phyloP scores from a whole-genome alignment of 2,888 invertebrate genomes.

The Exocentrus adspersus region DNA sequence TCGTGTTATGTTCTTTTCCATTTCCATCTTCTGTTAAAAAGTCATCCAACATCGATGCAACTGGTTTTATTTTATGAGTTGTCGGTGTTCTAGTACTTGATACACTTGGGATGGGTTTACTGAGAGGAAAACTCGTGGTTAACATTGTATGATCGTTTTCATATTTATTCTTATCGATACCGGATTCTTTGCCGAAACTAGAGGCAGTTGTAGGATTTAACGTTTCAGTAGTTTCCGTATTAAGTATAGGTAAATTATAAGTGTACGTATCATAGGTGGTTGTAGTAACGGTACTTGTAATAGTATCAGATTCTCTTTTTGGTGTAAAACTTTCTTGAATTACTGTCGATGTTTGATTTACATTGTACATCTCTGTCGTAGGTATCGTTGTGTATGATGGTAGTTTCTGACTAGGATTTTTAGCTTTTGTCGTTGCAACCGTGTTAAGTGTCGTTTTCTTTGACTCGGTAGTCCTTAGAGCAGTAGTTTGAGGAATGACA shows the following conservation, averaged over 20 bases:
- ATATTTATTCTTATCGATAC: background rate
- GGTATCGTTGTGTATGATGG: background rate
- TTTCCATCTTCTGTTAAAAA: constrained; percentile 40
- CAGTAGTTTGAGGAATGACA: background rate
- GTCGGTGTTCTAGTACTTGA: constrained; percentile 15
- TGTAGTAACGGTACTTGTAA: background rate
- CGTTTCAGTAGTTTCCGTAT: background rate
- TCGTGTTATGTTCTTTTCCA: constrained; percentile 33
- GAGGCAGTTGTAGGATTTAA: background rate
- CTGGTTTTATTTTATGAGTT: background rate
- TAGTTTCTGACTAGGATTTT: background rate
- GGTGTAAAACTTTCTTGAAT: background rate
- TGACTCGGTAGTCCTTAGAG: background rate
- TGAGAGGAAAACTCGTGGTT: background rate
- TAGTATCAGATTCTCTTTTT: background rate
- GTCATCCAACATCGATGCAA: constrained; percentile 38
- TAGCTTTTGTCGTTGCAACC: background rate
- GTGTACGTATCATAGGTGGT: background rate
- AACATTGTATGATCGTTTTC: background rate
- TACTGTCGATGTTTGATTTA: background rate
- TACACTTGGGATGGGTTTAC: background rate
- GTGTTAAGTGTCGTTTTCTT: background rate
- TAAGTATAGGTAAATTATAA: background rate
- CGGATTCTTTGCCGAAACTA: background rate
- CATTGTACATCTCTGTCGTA: background rate